These are phyloP conservation scores for Drosophila trapezifrons DNA, from an alignment of 1,140 invertebrate species.

Conservation along the genomic window DNA sequence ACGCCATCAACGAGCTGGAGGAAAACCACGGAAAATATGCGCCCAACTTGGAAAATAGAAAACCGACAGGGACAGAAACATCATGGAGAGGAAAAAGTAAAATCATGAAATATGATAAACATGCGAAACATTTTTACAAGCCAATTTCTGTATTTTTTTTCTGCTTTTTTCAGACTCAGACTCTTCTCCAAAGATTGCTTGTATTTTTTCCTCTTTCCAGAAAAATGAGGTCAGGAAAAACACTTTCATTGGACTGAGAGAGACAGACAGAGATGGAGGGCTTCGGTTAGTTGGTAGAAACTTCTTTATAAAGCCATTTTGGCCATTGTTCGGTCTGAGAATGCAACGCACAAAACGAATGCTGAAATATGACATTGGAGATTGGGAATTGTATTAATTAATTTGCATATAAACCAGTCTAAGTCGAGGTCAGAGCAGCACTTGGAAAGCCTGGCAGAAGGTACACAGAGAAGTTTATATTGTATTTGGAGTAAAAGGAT, in stretches of 20 bases:
- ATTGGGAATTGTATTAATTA: conserved; percentile 47
- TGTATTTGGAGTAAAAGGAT: not conserved
- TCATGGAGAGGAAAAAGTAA: conserved; percentile 31
- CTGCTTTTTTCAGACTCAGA: not conserved
- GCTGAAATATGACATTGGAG: conserved; percentile 49
- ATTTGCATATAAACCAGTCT: conserved; percentile 53
- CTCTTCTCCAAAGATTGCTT: conserved; percentile 28
- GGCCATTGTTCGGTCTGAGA: conserved; percentile 30
- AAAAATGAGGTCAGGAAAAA: conserved; percentile 51
- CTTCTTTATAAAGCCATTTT: conserved; percentile 46
- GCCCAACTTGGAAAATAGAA: conserved; percentile 41
- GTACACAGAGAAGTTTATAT: not conserved
- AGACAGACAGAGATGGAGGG: not conserved
- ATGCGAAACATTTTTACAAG: conserved; percentile 56
- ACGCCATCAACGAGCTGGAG: conserved; percentile 26
- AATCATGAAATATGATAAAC: conserved; percentile 64
- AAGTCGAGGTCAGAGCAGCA: conserved; percentile 34
- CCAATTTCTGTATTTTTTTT: conserved; percentile 35
- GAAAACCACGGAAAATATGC: conserved; percentile 54
- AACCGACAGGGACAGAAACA: conserved; percentile 32
- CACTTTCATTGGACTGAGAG: conserved; percentile 43
- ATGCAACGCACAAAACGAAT: conserved; percentile 42
- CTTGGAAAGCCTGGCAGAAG: not conserved
- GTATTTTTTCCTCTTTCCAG: not conserved
- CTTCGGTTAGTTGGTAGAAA: conserved; percentile 22